These are phyloP conservation scores for Ptyas mucosa DNA, from an alignment of 2,113 vertebrate species.

Conservation along the genomic window DNA sequence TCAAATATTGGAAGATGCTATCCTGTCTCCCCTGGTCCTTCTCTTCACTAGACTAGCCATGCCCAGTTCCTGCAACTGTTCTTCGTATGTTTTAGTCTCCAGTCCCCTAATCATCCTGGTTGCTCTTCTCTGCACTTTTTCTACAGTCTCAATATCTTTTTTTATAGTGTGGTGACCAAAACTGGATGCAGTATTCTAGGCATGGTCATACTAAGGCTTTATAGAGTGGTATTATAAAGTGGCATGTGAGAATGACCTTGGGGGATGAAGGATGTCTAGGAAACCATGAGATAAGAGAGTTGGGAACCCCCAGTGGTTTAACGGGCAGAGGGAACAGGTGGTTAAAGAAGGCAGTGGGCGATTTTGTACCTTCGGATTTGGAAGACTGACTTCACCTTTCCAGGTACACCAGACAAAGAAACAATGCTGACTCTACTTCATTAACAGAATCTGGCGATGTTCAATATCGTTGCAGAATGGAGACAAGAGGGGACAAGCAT, in stretches of 20 bases:
- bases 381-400: background rate
- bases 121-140: too few relatives aligned
- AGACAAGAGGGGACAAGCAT: conserved; percentile 25
- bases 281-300: background rate
- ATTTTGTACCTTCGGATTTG: background rate
- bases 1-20: too few relatives aligned
- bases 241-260: background rate
- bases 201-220: too few relatives aligned
- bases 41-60: too few relatives aligned
- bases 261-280: background rate
- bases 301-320: background rate
- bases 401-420: background rate
- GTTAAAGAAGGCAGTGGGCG: background rate
- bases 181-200: too few relatives aligned
- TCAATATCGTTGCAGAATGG: conserved; percentile 67
- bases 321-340: background rate
- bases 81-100: too few relatives aligned
- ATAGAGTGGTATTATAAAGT: too few relatives aligned
- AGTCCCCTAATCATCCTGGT: too few relatives aligned
- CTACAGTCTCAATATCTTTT: too few relatives aligned
- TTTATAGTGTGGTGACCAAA: too few relatives aligned
- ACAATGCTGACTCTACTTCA: background rate
- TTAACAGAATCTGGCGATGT: background rate
- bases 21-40: too few relatives aligned
- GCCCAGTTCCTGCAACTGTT: too few relatives aligned